These are phyloP conservation scores for Acholoe squamosa DNA, from an alignment of 2,888 invertebrate species.

Conservation along the genomic window DNA sequence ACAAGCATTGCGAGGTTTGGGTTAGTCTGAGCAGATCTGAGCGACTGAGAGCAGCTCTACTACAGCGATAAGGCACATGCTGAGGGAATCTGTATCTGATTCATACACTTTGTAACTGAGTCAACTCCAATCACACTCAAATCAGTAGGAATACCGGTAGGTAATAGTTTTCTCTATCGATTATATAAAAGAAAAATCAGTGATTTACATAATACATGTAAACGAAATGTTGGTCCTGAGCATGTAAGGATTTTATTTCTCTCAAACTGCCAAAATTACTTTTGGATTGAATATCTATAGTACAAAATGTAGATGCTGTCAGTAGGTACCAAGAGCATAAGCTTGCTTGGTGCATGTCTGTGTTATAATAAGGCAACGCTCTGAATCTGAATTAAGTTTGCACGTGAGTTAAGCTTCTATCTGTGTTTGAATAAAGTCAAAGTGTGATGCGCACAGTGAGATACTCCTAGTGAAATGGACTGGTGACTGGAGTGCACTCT, in stretches of 20 bases:
- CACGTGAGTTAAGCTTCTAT: neutral
- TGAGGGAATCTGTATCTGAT: neutral
- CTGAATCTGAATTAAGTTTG: neutral
- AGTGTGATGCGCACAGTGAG: no score
- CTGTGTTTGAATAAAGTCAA: no score
- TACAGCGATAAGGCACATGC: neutral
- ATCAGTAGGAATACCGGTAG: neutral
- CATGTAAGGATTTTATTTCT: no score
- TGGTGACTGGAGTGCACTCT: neutral
- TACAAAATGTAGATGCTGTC: no score
- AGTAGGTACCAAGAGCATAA: neutral
- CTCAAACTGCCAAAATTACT: no score
- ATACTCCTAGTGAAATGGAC: neutral
- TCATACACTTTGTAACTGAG: neutral
- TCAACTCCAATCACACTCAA: neutral
- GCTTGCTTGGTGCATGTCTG: neutral
- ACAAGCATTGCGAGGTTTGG: slow-evolving; percentile 49
- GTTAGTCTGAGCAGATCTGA: slow-evolving; percentile 8
- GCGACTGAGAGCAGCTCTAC: neutral
- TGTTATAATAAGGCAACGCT: neutral
- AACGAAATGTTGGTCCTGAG: no score
- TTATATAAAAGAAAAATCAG: no score
- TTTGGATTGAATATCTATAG: no score
- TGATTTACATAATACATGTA: no score
- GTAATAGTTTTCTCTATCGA: neutral